phyloP scores from a whole-genome alignment of 2,888 invertebrate species.

The Muschampia plurimacula region DNA sequence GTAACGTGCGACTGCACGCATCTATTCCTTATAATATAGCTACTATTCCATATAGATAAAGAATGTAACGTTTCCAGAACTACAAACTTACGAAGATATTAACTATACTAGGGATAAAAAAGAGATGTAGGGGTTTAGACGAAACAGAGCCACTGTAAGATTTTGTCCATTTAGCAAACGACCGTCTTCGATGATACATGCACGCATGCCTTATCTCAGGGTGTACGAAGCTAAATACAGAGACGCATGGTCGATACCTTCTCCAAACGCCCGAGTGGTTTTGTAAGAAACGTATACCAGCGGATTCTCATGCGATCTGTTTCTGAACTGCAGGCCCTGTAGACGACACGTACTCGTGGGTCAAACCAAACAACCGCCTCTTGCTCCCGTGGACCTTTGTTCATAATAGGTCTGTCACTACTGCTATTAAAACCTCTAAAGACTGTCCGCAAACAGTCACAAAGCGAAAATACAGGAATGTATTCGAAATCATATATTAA shows the following conservation, averaged over 20 bases:
- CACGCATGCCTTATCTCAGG: not conserved
- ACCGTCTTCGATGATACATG: slow-evolving; percentile 10
- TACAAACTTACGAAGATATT: slow-evolving; percentile 21
- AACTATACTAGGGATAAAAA: slow-evolving; percentile 29
- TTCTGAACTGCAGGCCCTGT: not conserved
- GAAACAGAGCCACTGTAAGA: slow-evolving; percentile 29
- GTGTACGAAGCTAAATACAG: not conserved
- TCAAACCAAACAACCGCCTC: slow-evolving; percentile 11
- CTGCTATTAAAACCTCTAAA: not conserved
- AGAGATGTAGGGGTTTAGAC: slow-evolving; percentile 36
- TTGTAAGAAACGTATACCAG: not conserved
- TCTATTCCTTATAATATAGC: slow-evolving; percentile 27
- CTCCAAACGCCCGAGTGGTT: not conserved
- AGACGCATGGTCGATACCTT: not conserved
- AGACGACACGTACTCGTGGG: slow-evolving; percentile 6
- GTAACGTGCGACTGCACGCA: slow-evolving; percentile 16
- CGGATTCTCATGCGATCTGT: not conserved
- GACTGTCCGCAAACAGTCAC: not conserved
- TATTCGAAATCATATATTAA: slow-evolving; percentile 1
- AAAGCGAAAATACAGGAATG: slow-evolving; percentile 12
- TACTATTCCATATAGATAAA: slow-evolving; percentile 25
- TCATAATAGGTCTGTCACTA: not conserved
- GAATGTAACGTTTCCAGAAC: slow-evolving; percentile 32
- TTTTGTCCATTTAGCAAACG: slow-evolving; percentile 29
- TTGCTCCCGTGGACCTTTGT: not conserved